Base-by-base conservation (phyloP, 2,797 vertebrate genomes). In the Neolamprologus multifasciatus region DNA sequence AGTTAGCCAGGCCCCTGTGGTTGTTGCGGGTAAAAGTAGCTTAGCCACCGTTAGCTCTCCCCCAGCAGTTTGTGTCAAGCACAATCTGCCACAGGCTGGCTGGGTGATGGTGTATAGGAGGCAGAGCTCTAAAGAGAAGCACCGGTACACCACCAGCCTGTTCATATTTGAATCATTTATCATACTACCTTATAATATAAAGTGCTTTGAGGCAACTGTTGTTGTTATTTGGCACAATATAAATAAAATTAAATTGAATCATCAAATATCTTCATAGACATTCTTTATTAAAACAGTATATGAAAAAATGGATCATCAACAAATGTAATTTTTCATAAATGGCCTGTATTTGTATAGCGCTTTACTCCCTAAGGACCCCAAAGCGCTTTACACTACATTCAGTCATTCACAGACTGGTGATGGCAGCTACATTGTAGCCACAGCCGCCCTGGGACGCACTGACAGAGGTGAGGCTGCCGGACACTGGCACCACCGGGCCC, bases 231-330 rank as follows among this genome's bases (percentile, higher is more conserved):
- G 29, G 9, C 17, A 19, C 17, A 12, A 12, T 62, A 62, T 11
- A n/a, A 33, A 33, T 33, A 0, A 19, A n/a, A 12, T 62, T 33
- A n/a, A 7, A 33, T 12, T 33, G 16, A 62, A 36, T 64, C 9
- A 36, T 64, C 17, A 36, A 36, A 64, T 64, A 64, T n/a, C 31
- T 64, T 5, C 59, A n/a, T n/a, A 64, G 17, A 64, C 17, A 12
- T 64, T 64, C 59, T 36, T 64, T 36, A 64, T 19, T 64, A n/a
- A 64, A 36, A 64, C 31, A 62, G 57, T 62, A 19, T 33, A 62
- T 33, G 0, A 59, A 33, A 52, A 62, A 62, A 62, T 33, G 29
- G 16, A 62, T 62, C 29, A 62, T 62, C 57, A 62, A 6, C 9
- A 33, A 62, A 62, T 19, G 26, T 59, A 59, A 59, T 17, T 29